Conservation (phyloP, 1,140 invertebrate genomes). For the Drosophila bifasciata region DNA sequence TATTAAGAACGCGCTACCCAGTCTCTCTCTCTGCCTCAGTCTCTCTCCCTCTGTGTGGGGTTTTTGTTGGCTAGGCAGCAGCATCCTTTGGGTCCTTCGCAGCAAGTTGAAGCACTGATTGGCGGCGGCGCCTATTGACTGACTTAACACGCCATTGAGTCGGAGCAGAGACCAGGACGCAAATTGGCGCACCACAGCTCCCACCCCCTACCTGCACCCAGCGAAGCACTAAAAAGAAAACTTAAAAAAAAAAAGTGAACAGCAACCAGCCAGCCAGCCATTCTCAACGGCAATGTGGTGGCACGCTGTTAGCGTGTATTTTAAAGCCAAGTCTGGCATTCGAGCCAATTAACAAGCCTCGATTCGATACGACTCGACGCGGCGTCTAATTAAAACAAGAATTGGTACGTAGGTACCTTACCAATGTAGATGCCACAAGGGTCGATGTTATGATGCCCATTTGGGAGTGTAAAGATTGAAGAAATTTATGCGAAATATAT, state of each 20-base stretch:
- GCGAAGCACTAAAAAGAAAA: constrained; percentile 43
- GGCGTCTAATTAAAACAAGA: constrained; percentile 70
- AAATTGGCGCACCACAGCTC: constrained; percentile 64
- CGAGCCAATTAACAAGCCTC: constrained; percentile 69
- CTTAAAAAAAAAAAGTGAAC: constrained; percentile 36
- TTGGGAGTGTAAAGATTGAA: no score
- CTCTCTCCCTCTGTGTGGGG: constrained; percentile 8
- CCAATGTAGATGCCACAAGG: not conserved
- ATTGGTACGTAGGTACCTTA: not conserved
- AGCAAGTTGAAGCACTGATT: constrained; percentile 75
- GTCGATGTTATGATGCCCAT: no score
- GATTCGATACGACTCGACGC: constrained; percentile 34
- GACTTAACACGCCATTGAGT: constrained; percentile 82
- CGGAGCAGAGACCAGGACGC: constrained; percentile 47
- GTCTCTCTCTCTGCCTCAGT: constrained; percentile 33
- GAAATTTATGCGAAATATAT: no score
- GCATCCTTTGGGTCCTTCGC: constrained; percentile 21
- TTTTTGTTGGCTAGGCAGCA: no score
- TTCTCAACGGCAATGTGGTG: constrained; percentile 22
- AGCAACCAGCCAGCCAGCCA: constrained; percentile 27
- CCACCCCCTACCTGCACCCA: constrained; percentile 19
- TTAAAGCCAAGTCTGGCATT: constrained; percentile 56
- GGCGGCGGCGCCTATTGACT: constrained; percentile 80
- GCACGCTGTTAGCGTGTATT: constrained; percentile 36
- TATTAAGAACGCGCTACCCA: constrained; percentile 71